Percentiles rank a stretch among this genome's conserved stretches.
phyloP scores from a whole-genome alignment of 2,888 invertebrate species.

The Scrobipalpa atriplicella region DNA sequence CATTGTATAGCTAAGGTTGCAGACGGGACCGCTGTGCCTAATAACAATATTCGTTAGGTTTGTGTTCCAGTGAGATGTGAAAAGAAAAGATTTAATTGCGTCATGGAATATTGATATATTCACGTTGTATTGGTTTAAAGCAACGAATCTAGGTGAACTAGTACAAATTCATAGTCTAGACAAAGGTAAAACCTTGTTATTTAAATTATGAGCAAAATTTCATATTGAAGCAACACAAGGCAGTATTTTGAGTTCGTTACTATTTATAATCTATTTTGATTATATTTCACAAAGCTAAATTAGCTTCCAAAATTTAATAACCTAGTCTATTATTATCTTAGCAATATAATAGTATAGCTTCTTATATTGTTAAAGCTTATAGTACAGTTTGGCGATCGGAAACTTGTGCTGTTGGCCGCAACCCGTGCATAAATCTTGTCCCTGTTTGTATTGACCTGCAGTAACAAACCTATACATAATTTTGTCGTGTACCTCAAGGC shows the following conservation, averaged over 20 bases:
- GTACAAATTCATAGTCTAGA: no score
- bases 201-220: no score
- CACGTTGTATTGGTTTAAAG: not conserved
- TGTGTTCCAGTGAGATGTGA: not conserved
- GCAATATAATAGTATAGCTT: not conserved
- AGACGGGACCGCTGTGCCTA: slow-evolving; percentile 21
- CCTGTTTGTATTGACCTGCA: slow-evolving; percentile 32
- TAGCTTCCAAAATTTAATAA: no score
- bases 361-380: not conserved
- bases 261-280: no score
- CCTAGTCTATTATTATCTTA: no score
- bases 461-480: slow-evolving; percentile 18
- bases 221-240: no score
- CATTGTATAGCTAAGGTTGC: slow-evolving; percentile 3
- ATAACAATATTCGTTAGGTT: slow-evolving; percentile 18
- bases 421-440: slow-evolving; percentile 33
- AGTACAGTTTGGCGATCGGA: slow-evolving; percentile 27
- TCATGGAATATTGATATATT: not conserved
- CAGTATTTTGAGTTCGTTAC: no score
- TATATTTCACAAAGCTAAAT: no score
- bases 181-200: no score
- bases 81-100: not conserved
- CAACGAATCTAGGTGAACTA: not conserved
- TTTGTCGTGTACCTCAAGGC: no score
- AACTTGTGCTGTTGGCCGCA: slow-evolving; percentile 31